A percentile compares a stretch with the other conserved stretches of the same genome.
phyloP scores from a whole-genome alignment of 2,888 invertebrate species.

The Epinotia brunnichana region DNA sequence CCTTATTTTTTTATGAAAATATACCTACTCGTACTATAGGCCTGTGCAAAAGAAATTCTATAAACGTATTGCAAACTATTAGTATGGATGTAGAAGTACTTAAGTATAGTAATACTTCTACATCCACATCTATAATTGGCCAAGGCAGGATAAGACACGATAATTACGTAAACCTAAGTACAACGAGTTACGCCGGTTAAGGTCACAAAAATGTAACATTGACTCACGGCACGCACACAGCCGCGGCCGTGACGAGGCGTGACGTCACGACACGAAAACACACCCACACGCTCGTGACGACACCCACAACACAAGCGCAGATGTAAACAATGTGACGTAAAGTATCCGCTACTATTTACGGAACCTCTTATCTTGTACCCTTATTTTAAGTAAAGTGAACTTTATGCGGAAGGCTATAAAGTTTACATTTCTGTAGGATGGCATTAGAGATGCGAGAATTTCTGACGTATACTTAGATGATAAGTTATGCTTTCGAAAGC shows the following conservation, averaged over 20 bases:
- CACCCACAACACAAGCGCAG: conserved; percentile 50
- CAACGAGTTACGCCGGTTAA: conserved; percentile 76
- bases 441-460: not conserved
- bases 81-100: not conserved
- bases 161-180: conserved; percentile 63
- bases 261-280: conserved; percentile 81
- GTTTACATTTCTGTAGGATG: conserved; percentile 2
- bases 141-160: conserved; percentile 37
- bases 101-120: not conserved
- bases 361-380: not conserved
- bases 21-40: not conserved
- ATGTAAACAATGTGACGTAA: conserved; percentile 82
- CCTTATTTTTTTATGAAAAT: not conserved
- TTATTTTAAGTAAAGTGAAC: not conserved
- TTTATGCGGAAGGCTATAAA: not conserved
- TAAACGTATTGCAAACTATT: not conserved
- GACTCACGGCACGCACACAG: conserved; percentile 60
- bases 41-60: not conserved
- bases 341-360: conserved; percentile 56
- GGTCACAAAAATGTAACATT: conserved; percentile 83
- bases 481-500: conserved; percentile 9
- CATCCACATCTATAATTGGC: conserved; percentile 2
- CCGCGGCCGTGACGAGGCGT: conserved; percentile 67
- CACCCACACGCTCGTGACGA: conserved; percentile 69
- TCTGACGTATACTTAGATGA: not conserved